These are phyloP conservation scores for Brachirus orientalis DNA, from an alignment of 2,113 vertebrate genomes.

Conservation along the genomic window DNA sequence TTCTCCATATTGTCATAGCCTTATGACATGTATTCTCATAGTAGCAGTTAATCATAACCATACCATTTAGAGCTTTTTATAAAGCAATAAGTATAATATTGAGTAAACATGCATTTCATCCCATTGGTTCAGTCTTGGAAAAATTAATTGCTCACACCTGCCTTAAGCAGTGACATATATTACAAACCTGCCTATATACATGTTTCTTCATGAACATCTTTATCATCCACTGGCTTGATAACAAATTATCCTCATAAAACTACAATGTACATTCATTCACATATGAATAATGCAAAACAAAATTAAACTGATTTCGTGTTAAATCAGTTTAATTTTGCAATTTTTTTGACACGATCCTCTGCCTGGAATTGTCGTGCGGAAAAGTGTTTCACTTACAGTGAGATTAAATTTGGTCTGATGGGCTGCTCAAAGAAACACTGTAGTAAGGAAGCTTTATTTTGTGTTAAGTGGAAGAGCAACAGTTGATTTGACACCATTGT, in stretches of 20 bases:
- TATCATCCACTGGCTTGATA: slow-evolving; percentile 19
- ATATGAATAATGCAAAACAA: slow-evolving; percentile 51
- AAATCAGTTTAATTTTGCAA: slow-evolving; percentile 41
- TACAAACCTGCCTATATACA: background rate
- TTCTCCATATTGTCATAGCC: too few species aligned
- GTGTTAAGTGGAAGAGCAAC: slow-evolving; percentile 43
- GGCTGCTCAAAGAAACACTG: slow-evolving; percentile 29
- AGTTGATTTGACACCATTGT: slow-evolving; percentile 44
- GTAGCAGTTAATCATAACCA: too few species aligned
- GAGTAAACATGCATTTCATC: too few species aligned
- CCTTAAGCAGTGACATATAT: background rate
- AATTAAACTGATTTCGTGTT: slow-evolving; percentile 44
- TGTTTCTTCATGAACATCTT: slow-evolving; percentile 25
- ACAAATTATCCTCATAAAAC: slow-evolving; percentile 29
- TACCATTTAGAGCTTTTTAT: too few species aligned
- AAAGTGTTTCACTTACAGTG: slow-evolving; percentile 50
- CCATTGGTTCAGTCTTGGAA: too few species aligned
- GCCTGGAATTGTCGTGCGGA: slow-evolving; percentile 29
- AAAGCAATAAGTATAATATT: too few species aligned
- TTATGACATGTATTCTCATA: too few species aligned
- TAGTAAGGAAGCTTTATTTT: slow-evolving; percentile 42
- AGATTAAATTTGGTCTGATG: slow-evolving; percentile 57
- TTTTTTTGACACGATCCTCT: slow-evolving; percentile 45
- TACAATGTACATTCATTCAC: slow-evolving; percentile 17
- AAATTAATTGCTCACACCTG: too few species aligned